These are phyloP conservation scores for Paratilapia polleni DNA, from an alignment of 2,113 vertebrate genomes.

Conservation along the genomic window DNA sequence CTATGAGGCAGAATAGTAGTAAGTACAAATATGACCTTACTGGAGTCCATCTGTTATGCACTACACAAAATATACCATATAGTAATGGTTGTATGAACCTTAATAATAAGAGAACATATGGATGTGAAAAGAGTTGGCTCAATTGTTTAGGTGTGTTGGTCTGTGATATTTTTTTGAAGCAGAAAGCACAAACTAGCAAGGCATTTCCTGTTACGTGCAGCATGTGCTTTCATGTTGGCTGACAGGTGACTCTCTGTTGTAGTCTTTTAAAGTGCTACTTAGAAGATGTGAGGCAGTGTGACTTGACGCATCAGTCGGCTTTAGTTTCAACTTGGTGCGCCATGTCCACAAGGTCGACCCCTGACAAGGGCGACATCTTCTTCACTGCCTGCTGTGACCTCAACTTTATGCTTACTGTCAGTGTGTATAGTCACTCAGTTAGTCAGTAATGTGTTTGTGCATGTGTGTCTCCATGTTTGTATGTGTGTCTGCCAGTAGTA, in stretches of 20 bases:
- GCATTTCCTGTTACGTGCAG: neutral
- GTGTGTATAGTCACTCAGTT: constrained; percentile 26
- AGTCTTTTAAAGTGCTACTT: constrained; percentile 11
- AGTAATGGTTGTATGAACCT: neutral
- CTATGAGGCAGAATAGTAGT: neutral
- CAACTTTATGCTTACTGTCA: constrained; percentile 47
- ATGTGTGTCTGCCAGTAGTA: constrained; percentile 1
- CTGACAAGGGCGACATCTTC: constrained; percentile 28
- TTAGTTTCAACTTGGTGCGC: constrained; percentile 30
- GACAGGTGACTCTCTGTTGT: constrained; percentile 1
- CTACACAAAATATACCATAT: neutral
- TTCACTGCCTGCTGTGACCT: constrained; percentile 41
- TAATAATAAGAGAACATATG: neutral
- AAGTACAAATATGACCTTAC: neutral
- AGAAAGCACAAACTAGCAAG: neutral
- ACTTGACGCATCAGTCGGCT: constrained; percentile 29
- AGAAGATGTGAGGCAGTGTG: constrained; percentile 22
- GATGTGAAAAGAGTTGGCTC: neutral
- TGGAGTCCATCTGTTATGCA: neutral
- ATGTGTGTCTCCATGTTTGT: neutral
- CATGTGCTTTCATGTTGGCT: neutral
- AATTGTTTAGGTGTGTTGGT: neutral
- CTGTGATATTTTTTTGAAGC: neutral
- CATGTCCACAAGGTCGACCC: neutral
- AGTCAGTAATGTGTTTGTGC: constrained; percentile 36